Evolutionary conservation across 2,113 vertebrate species (phyloP), one percentile per base, ranked within the genome.

Genomic region (Theristicus caerulescens): DNA sequence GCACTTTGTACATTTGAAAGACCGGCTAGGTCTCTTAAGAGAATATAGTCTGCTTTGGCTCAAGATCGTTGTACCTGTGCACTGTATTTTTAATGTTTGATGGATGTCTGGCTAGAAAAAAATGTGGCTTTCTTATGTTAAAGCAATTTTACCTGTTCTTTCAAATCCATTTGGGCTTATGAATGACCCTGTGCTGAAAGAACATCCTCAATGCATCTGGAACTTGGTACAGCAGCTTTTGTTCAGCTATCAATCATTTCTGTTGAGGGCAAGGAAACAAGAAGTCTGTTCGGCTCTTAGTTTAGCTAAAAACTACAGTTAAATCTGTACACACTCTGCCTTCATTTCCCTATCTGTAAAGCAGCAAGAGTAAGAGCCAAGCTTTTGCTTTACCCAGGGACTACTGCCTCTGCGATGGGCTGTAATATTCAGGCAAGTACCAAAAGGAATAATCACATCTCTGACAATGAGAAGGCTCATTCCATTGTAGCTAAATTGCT

Each of bases 1-100:
- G 73, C 61, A 73, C 84, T 91, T 93, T 59, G 81, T 86, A 86
- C 62, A 16, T 94, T 73, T 90, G 81, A 96, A 90, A 93, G 78
- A 69, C 86, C 34, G 9, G 36, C 73, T 71, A 65, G 17, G 46
- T 91, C 84, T 76, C 89, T 88, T 80, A 93, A 80, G 94, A 94
- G 84, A 95, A 70, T 54, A 58, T 1, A 66, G 20, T 51, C 64
- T 87, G 81, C 66, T 94, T 76, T 91, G 74, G 66, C 73, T 93
- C 26, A 29, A 70, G 78, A 76, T 70, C 6, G 4, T 38, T 92
- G 72, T 79, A 72, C 40, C 52, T 92, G 73, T 87, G 73, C 51
- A 67, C 64, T 90, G 59, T 80, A 9, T 72, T 19, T 93, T 82
- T 83, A 91, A 76, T 64, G 71, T 72, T 76, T 94, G 86, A 82